phyloP scores from a whole-genome alignment of 2,113 vertebrate genomes.

The Jaculus jaculus region DNA sequence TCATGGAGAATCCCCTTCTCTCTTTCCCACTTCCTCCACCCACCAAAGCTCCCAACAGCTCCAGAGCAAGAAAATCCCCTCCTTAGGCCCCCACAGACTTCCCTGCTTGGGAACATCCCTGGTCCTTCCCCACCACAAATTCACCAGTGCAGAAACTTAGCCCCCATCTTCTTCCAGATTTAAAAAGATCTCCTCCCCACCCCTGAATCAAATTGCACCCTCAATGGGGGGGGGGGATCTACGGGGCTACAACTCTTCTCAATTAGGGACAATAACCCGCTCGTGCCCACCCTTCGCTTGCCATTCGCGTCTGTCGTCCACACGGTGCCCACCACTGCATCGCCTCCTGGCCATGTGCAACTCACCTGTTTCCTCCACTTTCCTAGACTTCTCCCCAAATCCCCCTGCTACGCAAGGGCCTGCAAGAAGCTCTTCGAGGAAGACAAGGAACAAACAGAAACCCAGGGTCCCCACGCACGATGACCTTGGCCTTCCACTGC shows the following conservation, averaged over 20 bases:
- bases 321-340: neutral
- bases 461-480: neutral
- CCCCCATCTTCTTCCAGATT: neutral
- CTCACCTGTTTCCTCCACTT: neutral
- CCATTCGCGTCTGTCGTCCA: neutral
- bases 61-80: neutral
- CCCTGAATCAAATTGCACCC: neutral
- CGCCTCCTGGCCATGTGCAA: neutral
- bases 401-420: neutral
- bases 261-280: too few relatives aligned
- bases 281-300: too few relatives aligned
- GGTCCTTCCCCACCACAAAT: neutral
- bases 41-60: neutral
- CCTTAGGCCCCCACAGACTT: neutral
- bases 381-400: neutral
- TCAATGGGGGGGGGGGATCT: neutral
- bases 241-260: neutral
- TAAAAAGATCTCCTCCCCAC: neutral
- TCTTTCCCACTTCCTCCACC: neutral
- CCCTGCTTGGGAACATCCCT: neutral
- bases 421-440: neutral
- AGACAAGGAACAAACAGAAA: too few relatives aligned
- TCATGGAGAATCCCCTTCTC: neutral
- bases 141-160: neutral
- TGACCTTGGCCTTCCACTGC: slow-evolving; percentile 70